phyloP scores from a whole-genome alignment of 2,888 invertebrate genomes.

The Hyposoter didymator region DNA sequence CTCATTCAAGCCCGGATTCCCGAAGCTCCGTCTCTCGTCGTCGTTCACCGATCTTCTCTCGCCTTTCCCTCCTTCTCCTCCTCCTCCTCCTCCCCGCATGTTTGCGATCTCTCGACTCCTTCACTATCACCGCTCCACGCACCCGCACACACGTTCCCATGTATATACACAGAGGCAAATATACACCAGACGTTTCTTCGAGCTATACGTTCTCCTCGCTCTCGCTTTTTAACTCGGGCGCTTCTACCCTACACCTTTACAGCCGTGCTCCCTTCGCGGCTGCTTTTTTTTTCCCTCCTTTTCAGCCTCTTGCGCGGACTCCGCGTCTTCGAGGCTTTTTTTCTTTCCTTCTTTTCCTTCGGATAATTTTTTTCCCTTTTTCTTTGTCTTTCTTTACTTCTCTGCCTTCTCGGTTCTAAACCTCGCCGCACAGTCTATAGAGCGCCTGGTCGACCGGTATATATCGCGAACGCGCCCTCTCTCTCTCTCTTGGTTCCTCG shows the following conservation, averaged over 20 bases:
- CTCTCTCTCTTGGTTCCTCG: conserved; percentile 41
- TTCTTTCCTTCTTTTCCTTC: conserved; percentile 13
- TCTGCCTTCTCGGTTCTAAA: conserved; percentile 44
- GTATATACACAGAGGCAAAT: conserved; percentile 6
- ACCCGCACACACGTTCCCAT: neutral
- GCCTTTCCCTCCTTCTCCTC: neutral
- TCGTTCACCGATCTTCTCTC: conserved; percentile 43
- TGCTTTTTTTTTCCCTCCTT: conserved; percentile 22
- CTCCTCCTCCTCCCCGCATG: conserved; percentile 5
- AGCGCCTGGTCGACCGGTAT: conserved; percentile 58
- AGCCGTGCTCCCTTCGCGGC: conserved; percentile 50
- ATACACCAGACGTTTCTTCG: conserved; percentile 16
- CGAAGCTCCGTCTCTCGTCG: conserved; percentile 28
- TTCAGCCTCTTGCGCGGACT: conserved; percentile 44
- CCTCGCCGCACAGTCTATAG: conserved; percentile 66
- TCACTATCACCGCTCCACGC: conserved; percentile 11
- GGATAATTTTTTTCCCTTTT: neutral
- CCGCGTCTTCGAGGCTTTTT: conserved; percentile 48
- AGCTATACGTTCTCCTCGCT: conserved; percentile 33
- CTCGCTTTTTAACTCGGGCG: conserved; percentile 57
- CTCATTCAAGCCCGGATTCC: conserved; percentile 35
- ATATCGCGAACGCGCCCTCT: conserved; percentile 18
- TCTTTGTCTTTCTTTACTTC: conserved; percentile 48
- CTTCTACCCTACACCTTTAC: conserved; percentile 57
- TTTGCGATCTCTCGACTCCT: conserved; percentile 37